Percentiles rank a stretch among this genome's conserved stretches.
These are phyloP conservation scores for Zaprionus vittiger DNA, from an alignment of 1,140 invertebrate genomes.

Conservation along the genomic window DNA sequence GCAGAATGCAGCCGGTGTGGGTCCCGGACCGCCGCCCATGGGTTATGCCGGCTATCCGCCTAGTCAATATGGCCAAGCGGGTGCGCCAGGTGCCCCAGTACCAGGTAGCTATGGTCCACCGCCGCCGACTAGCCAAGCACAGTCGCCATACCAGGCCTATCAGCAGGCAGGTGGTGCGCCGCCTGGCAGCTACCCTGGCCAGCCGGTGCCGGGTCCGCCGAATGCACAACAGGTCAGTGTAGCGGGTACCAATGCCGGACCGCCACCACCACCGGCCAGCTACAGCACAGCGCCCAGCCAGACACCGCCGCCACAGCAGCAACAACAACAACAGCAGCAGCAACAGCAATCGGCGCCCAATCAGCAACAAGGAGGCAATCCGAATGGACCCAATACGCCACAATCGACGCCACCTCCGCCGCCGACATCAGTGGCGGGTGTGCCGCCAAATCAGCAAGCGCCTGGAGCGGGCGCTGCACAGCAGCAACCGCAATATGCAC, in stretches of 20 bases:
- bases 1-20: slow-evolving; percentile 55
- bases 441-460: slow-evolving; percentile 53
- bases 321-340: slow-evolving; percentile 47
- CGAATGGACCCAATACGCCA: slow-evolving; percentile 76
- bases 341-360: slow-evolving; percentile 49
- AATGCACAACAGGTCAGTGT: slow-evolving; percentile 49
- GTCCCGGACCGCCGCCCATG: slow-evolving; percentile 72
- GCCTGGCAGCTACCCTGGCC: slow-evolving; percentile 64
- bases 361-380: slow-evolving; percentile 57
- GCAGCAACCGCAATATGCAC: slow-evolving; percentile 69
- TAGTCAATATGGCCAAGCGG: slow-evolving; percentile 75
- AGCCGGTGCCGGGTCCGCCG: slow-evolving; percentile 36
- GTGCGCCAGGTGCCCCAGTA: slow-evolving; percentile 54
- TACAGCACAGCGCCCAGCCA: slow-evolving; percentile 81
- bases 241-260: slow-evolving; percentile 48
- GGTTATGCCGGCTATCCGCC: slow-evolving; percentile 75
- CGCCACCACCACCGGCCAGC: slow-evolving; percentile 64
- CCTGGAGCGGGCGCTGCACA: slow-evolving; percentile 33
- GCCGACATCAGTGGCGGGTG: slow-evolving; percentile 28
- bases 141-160: slow-evolving; percentile 75
- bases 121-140: slow-evolving; percentile 62
- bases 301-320: slow-evolving; percentile 69
- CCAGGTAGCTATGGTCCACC: slow-evolving; percentile 76
- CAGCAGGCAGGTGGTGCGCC: slow-evolving; percentile 65
- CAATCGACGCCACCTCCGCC: slow-evolving; percentile 77